Conservation (phyloP, 2,888 invertebrate genomes). For the Neocrepidodera transversa region DNA sequence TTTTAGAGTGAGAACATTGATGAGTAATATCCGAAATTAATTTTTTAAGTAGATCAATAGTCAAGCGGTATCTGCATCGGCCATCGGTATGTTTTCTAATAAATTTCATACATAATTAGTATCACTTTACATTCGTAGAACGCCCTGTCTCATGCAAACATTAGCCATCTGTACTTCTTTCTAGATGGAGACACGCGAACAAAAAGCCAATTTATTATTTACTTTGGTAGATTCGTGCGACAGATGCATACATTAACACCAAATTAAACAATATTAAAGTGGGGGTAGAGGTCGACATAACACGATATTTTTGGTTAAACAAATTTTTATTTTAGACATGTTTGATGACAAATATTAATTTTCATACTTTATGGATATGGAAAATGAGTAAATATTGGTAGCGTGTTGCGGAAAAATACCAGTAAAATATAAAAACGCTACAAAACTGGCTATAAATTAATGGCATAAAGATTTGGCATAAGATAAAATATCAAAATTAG, state of each 20-base stretch:
- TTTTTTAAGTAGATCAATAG: constrained; percentile 31
- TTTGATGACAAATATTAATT: constrained; percentile 23
- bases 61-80: constrained; percentile 27
- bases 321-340: constrained; percentile 8
- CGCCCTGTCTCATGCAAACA: constrained; percentile 46
- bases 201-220: constrained; percentile 49
- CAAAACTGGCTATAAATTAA: not conserved
- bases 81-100: constrained; percentile 46
- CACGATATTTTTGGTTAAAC: constrained; percentile 15
- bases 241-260: constrained; percentile 56
- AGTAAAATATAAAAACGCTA: not conserved
- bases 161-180: constrained; percentile 48
- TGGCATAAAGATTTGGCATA: not conserved
- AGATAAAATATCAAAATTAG: no score
- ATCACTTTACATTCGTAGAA: constrained; percentile 51
- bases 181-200: constrained; percentile 43
- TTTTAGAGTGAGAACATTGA: no score
- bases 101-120: constrained; percentile 52
- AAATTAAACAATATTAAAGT: constrained; percentile 53
- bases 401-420: constrained; percentile 3
- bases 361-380: not conserved
- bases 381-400: not conserved
- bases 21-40: constrained; percentile 32
- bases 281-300: constrained; percentile 37
- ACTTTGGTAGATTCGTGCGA: constrained; percentile 51